Evolutionary conservation across 2,113 vertebrate genomes (phyloP), one percentile per base, ranked within the genome.

Genomic region (Barnardius zonarius): DNA sequence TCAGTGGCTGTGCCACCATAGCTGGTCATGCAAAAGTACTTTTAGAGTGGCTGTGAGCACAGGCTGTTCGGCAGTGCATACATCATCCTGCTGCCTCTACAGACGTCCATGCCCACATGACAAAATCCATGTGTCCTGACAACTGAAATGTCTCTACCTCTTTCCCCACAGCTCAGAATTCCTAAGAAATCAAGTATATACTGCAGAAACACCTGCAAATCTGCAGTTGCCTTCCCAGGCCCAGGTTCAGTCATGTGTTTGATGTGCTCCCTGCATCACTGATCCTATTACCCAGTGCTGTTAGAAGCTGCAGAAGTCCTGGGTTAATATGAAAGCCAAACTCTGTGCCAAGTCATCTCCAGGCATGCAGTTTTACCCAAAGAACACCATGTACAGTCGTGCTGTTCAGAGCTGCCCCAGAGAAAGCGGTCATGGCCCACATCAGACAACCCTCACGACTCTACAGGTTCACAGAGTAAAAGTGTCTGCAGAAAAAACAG

Each of bases 101-200:
- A 74, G 39, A 49, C 3, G 2, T 25, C 18, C n/a, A 37, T 4
- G 5, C 23, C 28, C 3, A 2, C 7, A 6, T 5, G 11, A 31
- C 10, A 37, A 78, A 92, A 80, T 20, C 3, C 23, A 4, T 7
- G 8, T 20, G 31, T 46, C 25, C 35, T 62, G 51, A 49, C 24
- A 59, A 25, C 49, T 31, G 6, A 11, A 11, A 6, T 10, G 23
- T 12, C 6, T 25, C 28, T 12, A 41, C 4, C 37, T 51, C 41
- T 35, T 80, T 77, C 30, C 37, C 18, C 31, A 7, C 37, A 41
- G 9, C 39, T 37, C 41, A 28, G 31, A 13, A 51, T 55, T 75
- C 23, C 23, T 16, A 30, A 49, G 33, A 59, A 15, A 49, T 30
- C 35, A 66, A 16, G 11, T 11, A 33, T 7, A 16, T 25, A 5